Evolutionary conservation across 2,113 vertebrate species (phyloP).

Genomic region (Rhinogobius similis): DNA sequence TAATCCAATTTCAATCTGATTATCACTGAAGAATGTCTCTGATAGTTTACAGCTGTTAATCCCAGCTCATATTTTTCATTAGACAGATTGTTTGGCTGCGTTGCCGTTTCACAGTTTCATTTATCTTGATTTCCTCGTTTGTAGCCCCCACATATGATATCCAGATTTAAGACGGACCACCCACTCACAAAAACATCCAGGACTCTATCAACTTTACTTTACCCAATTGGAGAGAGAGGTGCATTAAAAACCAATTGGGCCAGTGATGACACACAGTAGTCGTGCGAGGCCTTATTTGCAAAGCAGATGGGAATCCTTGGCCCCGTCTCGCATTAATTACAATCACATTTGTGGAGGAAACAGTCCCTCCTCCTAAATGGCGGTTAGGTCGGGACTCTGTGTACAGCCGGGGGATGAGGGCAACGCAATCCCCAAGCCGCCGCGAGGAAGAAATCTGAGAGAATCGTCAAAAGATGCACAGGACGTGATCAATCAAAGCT

Average conservation of each 20-base stretch:
- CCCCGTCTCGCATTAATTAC: conserved; percentile 74
- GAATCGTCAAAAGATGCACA: conserved; percentile 74
- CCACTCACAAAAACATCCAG: conserved; percentile 49
- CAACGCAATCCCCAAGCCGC: conserved; percentile 72
- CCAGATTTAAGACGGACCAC: conserved; percentile 69
- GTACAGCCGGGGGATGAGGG: conserved; percentile 72
- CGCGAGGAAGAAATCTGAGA: conserved; percentile 64
- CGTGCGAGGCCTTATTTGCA: conserved; percentile 67
- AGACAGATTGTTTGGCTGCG: conserved; percentile 51
- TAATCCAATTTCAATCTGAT: conserved; percentile 25
- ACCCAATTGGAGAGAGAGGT: conserved; percentile 40
- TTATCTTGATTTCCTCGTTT: conserved; percentile 62
- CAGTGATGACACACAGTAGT: conserved; percentile 72
- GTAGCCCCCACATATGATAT: conserved; percentile 62
- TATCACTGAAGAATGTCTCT: not conserved
- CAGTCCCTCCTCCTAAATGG: conserved; percentile 60
- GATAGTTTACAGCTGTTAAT: conserved; percentile 13
- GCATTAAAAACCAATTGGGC: conserved; percentile 70
- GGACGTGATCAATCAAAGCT: conserved; percentile 70
- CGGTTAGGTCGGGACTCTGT: conserved; percentile 62
- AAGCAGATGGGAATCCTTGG: conserved; percentile 78
- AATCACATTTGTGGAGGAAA: conserved; percentile 78
- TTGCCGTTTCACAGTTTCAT: conserved; percentile 51
- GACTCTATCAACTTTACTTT: conserved; percentile 21
- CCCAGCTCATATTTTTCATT: conserved; percentile 30